Percentiles rank a stretch among this genome's conserved stretches.
These are phyloP conservation scores for Polypedilum pembai DNA, from an alignment of 1,140 invertebrate genomes.

Conservation along the genomic window DNA sequence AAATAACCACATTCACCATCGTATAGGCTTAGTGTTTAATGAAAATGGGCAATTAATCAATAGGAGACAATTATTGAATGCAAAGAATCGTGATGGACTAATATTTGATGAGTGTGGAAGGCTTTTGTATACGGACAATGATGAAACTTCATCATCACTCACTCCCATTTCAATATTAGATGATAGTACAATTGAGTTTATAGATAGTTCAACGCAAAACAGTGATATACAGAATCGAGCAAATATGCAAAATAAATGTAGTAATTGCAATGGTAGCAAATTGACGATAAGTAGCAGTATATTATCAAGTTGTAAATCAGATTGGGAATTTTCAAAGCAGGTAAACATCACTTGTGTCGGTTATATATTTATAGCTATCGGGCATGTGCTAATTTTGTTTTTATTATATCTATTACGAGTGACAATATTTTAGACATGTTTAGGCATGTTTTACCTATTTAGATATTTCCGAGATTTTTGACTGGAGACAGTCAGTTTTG, in stretches of 20 bases:
- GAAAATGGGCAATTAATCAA: conserved; percentile 31
- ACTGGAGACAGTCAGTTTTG: too few relatives aligned
- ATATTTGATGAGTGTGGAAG: conserved; percentile 20
- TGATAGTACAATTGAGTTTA: conserved; percentile 26
- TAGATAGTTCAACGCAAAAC: conserved; percentile 11
- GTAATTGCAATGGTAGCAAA: background rate
- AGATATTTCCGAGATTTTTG: too few relatives aligned
- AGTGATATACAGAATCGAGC: conserved; percentile 19
- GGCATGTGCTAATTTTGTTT: conserved; percentile 8
- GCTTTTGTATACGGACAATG: background rate
- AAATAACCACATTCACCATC: conserved; percentile 29
- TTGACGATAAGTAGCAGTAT: conserved; percentile 14
- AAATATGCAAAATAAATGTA: conserved; percentile 21
- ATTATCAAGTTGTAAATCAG: conserved; percentile 1
- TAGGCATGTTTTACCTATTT: too few relatives aligned
- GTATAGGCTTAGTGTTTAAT: conserved; percentile 36
- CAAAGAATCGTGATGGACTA: conserved; percentile 13
- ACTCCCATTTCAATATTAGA: background rate
- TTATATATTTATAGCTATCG: background rate
- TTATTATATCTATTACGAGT: background rate
- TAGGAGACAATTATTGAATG: conserved; percentile 10
- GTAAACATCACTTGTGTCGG: background rate
- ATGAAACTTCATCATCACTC: conserved; percentile 1
- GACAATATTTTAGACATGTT: background rate
- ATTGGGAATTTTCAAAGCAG: conserved; percentile 10